Evolutionary conservation across 2,113 vertebrate species (phyloP).

Genomic region (Mesitornis unicolor): DNA sequence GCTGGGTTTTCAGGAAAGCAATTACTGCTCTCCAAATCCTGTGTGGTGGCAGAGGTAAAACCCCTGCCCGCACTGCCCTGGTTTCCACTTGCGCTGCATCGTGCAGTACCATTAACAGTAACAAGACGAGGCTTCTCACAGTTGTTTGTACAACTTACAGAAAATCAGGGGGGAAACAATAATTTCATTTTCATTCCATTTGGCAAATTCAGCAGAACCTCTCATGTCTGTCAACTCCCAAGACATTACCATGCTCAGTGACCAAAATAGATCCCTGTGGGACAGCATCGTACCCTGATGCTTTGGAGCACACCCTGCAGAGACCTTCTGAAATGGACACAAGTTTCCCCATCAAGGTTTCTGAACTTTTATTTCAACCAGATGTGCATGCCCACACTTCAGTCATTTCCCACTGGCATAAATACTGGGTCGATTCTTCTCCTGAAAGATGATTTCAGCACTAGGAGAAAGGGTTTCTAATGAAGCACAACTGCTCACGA

Average conservation of each 20-base stretch:
- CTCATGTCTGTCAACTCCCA: neutral
- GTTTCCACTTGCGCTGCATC: neutral
- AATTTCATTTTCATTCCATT: neutral
- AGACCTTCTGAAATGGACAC: neutral
- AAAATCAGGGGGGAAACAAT: neutral
- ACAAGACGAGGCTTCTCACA: neutral
- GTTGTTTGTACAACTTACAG: neutral
- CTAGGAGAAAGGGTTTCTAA: neutral
- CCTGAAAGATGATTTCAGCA: neutral
- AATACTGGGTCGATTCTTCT: neutral
- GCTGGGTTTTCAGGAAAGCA: neutral
- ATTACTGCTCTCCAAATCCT: neutral
- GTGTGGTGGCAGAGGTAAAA: neutral
- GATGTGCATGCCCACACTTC: accelerated
- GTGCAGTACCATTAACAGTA: neutral
- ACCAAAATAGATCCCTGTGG: neutral
- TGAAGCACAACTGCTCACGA: neutral
- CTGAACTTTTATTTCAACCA: neutral
- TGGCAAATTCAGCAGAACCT: neutral
- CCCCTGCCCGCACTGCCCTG: neutral
- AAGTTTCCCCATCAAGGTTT: neutral
- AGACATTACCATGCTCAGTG: neutral
- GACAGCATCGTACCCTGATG: neutral
- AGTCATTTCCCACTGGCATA: neutral
- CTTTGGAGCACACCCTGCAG: neutral